Conservation (phyloP, 2,797 vertebrate genomes). For the Gymnopithys bicolor region DNA sequence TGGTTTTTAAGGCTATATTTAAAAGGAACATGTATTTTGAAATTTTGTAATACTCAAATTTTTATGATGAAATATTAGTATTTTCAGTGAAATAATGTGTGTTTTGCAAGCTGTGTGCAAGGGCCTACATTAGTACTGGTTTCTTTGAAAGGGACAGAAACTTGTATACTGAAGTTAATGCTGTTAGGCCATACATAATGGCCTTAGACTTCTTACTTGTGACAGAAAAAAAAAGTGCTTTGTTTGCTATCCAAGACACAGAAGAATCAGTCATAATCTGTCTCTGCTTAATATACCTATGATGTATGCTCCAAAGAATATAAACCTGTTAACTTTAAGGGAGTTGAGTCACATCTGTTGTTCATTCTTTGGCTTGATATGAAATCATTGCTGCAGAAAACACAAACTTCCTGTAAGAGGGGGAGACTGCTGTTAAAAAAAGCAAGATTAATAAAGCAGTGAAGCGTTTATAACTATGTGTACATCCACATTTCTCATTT, state of each 20-base stretch:
- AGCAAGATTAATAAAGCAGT: not conserved
- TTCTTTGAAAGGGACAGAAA: not conserved
- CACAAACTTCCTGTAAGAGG: not conserved
- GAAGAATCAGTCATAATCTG: not conserved
- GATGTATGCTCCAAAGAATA: not conserved
- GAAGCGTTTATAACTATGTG: not conserved
- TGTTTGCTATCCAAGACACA: not conserved
- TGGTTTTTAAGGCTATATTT: slow-evolving; percentile 40
- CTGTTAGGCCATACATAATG: not conserved
- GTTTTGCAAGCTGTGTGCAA: not conserved
- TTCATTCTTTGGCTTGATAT: not conserved
- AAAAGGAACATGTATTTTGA: slow-evolving; percentile 22
- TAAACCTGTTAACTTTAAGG: not conserved
- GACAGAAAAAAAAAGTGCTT: not conserved
- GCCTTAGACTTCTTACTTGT: not conserved
- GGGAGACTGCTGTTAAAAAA: not conserved
- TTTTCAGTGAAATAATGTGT: not conserved
- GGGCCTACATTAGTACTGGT: not conserved
- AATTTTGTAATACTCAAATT: slow-evolving; percentile 15
- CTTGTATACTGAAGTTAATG: not conserved
- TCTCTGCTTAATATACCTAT: not conserved
- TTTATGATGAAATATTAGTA: slow-evolving; percentile 7
- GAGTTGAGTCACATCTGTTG: not conserved
- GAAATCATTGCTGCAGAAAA: not conserved
- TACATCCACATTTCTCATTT: not conserved